Conservation (phyloP, 2,797 vertebrate genomes). For the Sciaenops ocellatus region DNA sequence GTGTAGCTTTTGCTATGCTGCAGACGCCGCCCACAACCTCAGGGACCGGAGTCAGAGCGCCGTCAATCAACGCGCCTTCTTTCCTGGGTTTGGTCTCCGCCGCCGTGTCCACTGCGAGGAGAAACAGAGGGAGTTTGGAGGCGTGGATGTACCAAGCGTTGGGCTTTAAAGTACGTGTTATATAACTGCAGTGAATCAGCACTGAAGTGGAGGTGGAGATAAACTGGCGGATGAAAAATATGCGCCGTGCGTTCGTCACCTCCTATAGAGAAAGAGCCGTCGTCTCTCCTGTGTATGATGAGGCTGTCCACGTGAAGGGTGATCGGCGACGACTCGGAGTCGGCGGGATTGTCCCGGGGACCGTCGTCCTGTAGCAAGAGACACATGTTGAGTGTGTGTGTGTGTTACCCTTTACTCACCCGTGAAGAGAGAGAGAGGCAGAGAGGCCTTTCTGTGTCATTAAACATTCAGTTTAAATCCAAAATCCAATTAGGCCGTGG, state of each 20-base stretch:
- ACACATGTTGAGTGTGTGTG: slow-evolving; percentile 4
- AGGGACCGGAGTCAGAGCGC: slow-evolving; percentile 61
- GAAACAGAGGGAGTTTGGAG: slow-evolving; percentile 12
- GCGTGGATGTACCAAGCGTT: slow-evolving; percentile 21
- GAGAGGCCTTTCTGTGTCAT: slow-evolving; percentile 50
- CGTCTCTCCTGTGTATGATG: slow-evolving; percentile 91
- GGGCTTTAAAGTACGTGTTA: slow-evolving; percentile 43
- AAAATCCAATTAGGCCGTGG: slow-evolving; percentile 52
- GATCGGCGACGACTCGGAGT: slow-evolving; percentile 86
- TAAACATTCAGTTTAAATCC: slow-evolving; percentile 56
- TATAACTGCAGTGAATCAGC: slow-evolving; percentile 50
- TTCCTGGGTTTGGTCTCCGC: slow-evolving; percentile 66
- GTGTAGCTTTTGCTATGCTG: slow-evolving; percentile 83
- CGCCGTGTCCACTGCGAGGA: slow-evolving; percentile 61
- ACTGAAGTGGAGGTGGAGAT: slow-evolving; percentile 35
- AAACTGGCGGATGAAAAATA: slow-evolving; percentile 7
- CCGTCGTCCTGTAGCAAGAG: slow-evolving; percentile 90
- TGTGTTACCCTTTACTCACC: slow-evolving; percentile 14
- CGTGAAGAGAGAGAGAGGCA: slow-evolving; percentile 27
- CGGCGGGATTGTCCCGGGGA: slow-evolving; percentile 84
- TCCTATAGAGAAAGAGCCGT: slow-evolving; percentile 94
- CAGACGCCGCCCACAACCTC: slow-evolving; percentile 65
- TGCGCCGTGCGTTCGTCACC: slow-evolving; percentile 76
- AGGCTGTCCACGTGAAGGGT: slow-evolving; percentile 92
- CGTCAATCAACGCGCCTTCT: slow-evolving; percentile 53